Conservation (phyloP, 2,888 invertebrate genomes). For the Linyphia triangularis region DNA sequence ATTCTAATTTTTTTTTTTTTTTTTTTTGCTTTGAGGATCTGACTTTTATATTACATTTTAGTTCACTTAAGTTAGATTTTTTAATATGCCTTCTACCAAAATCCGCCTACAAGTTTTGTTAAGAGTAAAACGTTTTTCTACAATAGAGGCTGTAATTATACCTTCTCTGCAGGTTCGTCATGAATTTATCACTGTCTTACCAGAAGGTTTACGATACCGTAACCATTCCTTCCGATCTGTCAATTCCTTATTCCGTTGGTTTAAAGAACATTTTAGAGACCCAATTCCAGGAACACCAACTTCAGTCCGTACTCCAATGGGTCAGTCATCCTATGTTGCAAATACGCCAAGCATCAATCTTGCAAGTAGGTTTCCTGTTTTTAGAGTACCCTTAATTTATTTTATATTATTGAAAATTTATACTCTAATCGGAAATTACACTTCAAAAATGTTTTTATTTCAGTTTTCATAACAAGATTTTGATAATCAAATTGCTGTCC, state of each 20-base stretch:
- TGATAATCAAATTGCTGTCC: too few relatives aligned
- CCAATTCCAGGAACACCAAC: conserved; percentile 82
- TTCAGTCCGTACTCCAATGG: conserved; percentile 74
- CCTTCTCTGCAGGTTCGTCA: conserved; percentile 85
- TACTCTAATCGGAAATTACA: too few relatives aligned
- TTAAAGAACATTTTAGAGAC: conserved; percentile 98
- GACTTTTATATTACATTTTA: too few relatives aligned
- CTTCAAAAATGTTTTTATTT: too few relatives aligned
- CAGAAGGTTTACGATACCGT: conserved; percentile 95
- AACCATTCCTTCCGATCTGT: conserved; percentile 92
- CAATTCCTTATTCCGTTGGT: conserved; percentile 92
- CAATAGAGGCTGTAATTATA: too few relatives aligned
- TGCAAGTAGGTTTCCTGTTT: conserved; percentile 77
- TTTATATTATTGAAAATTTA: not conserved
- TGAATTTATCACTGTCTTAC: conserved; percentile 94
- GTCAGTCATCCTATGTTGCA: conserved; percentile 76
- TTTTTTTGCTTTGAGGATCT: too few relatives aligned
- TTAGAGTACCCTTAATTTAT: not conserved
- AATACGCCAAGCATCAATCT: conserved; percentile 80
- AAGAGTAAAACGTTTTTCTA: too few relatives aligned
- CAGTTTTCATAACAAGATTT: too few relatives aligned
- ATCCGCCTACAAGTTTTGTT: too few relatives aligned
- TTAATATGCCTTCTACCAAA: too few relatives aligned
- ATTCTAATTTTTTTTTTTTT: too few relatives aligned
- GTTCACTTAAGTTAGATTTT: too few relatives aligned